These are phyloP conservation scores for Saguinus imperator DNA, from an alignment of 2,113 vertebrate species.

Conservation along the genomic window DNA sequence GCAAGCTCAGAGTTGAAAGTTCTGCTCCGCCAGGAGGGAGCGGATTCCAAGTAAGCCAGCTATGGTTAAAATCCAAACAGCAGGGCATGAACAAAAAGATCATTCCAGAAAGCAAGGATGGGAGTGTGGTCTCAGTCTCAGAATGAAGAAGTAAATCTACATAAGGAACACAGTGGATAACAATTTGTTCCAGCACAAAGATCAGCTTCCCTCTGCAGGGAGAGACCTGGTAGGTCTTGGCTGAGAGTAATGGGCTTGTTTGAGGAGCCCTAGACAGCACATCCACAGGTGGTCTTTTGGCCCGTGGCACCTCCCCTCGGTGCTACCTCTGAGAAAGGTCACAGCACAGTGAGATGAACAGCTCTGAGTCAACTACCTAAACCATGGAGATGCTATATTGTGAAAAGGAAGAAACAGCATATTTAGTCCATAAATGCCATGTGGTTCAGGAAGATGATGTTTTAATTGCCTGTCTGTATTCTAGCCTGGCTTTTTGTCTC, in stretches of 20 bases:
- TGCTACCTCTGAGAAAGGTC: neutral
- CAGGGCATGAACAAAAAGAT: neutral
- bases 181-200: neutral
- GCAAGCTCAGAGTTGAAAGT: neutral
- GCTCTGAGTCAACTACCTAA: neutral
- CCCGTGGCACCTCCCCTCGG: neutral
- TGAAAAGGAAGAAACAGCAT: neutral
- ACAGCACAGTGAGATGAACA: neutral
- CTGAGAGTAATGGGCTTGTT: neutral
- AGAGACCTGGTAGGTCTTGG: neutral
- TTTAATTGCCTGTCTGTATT: neutral
- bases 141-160: neutral
- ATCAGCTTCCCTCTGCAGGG: neutral
- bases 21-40: neutral
- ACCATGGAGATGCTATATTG: neutral
- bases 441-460: neutral
- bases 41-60: neutral
- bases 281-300: neutral
- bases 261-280: fast-evolving
- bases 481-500: neutral
- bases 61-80: neutral
- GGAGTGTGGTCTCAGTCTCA: neutral
- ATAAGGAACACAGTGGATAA: neutral
- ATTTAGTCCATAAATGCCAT: neutral
- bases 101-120: neutral